Conservation (phyloP, 2,888 invertebrate species). For the Brachynemurus nebulosus region DNA sequence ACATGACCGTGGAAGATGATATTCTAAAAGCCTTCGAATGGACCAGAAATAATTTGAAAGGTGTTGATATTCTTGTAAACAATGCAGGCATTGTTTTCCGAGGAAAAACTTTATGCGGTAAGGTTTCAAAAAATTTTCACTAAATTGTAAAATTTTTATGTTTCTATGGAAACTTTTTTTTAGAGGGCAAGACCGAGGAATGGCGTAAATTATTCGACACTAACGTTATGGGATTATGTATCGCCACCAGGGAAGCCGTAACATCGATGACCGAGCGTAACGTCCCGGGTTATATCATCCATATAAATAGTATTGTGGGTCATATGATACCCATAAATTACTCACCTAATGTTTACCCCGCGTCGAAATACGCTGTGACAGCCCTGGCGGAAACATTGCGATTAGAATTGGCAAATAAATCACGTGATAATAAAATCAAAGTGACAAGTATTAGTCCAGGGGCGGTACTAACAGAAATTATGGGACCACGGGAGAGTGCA, state of each 20-base stretch:
- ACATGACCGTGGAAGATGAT: no score
- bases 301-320: constrained; percentile 18
- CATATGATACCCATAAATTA: constrained; percentile 11
- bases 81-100: constrained; percentile 3
- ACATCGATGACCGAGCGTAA: constrained; percentile 10
- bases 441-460: constrained; percentile 13
- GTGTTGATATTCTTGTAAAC: constrained; percentile 3
- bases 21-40: constrained; percentile 2
- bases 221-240: constrained; percentile 7
- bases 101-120: not conserved
- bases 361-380: constrained; percentile 32
- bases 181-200: constrained; percentile 5
- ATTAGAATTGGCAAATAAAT: constrained; percentile 29
- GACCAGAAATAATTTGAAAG: not conserved
- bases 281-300: constrained; percentile 18
- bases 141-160: no score
- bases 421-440: constrained; percentile 23
- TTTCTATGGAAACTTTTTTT: no score
- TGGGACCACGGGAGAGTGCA: not conserved
- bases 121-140: no score
- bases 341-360: constrained; percentile 30
- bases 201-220: constrained; percentile 5
- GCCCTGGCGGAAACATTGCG: constrained; percentile 31
- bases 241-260: constrained; percentile 7
- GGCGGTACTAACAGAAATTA: not conserved